Evolutionary conservation across 2,888 invertebrate species (phyloP), one percentile per base, ranked within the genome.

Genomic region (Drosophila setosimentum): DNA sequence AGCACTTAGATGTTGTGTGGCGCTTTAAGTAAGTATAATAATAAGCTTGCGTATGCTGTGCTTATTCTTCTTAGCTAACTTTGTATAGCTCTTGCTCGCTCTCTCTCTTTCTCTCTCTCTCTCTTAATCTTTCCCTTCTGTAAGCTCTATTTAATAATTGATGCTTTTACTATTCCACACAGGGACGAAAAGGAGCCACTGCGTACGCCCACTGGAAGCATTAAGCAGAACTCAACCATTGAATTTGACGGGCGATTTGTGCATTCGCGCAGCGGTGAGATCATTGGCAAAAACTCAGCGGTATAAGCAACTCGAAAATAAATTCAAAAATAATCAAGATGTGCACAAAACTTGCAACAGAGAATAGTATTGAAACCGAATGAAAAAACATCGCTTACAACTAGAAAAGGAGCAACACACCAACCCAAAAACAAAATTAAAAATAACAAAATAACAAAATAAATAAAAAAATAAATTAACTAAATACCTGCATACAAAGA

Each of bases 221-320:
- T 96, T 82, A 96, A 96, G 90, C 95, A 96, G 77, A 96, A 96
- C 85, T 96, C 96, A 66, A 96, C 96, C 29, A 95, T 97, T 29
- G 97, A 97, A 91, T 97, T 96, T 91, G 97, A 97, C 89, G 96
- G 97, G 6, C 95, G 96, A 89, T 95, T 96, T 85, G 97, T 97
- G 40, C 96, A 96, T 90, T 96, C 97, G 49, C 96, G 96, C 91
- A 96, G 97, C 69, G 97, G 97, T 72, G 96, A 96, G 85, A 95
- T 97, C 86, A 96, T 97, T 90, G 97, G 97, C 83, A 97, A 97
- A 94, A 97, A 97, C 93, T 97, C 97, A n/a, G 97, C 97, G 62
- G 97, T 98, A 64, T 93, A 92, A 93, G 32, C 42, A 27, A 37
- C 16, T 35, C 32, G 40, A 51, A 51, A 42, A 24, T 42, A 21